Conservation (phyloP, 2,113 vertebrate species). For the Cisticola juncidis region DNA sequence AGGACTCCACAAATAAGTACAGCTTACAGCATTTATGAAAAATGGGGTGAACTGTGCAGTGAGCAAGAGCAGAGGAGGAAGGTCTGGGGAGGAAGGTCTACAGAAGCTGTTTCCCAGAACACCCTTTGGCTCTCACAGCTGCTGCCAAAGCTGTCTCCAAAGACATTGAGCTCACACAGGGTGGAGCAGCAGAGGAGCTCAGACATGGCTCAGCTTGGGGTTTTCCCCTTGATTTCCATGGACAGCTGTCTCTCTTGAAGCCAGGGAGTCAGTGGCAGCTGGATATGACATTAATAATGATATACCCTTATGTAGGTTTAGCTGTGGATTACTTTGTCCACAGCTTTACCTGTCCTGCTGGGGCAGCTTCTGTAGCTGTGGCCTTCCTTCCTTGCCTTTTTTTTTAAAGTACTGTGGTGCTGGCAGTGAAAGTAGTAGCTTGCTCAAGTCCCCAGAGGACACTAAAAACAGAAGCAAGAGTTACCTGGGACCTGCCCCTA, state of each 20-base stretch:
- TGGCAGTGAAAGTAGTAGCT: not conserved
- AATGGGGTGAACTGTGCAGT: not conserved
- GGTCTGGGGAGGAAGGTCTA: not conserved
- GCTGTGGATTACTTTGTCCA: not conserved
- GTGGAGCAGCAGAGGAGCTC: not conserved
- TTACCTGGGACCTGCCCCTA: not conserved
- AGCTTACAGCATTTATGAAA: not conserved
- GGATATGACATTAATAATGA: not conserved
- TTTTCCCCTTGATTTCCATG: not conserved
- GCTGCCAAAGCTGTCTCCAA: not conserved
- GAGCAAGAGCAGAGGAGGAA: not conserved
- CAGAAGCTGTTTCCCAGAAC: not conserved
- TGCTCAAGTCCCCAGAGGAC: not conserved
- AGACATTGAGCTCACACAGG: not conserved
- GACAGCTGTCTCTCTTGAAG: not conserved
- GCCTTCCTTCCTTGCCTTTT: not conserved
- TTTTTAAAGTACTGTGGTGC: fast-evolving
- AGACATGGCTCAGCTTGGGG: not conserved
- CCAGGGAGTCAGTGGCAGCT: not conserved
- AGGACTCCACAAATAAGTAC: not conserved
- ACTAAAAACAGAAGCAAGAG: not conserved
- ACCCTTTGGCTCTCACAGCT: not conserved
- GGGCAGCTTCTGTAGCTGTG: not conserved
- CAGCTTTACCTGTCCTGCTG: not conserved
- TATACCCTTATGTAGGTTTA: not conserved